A percentile compares a stretch with the other conserved stretches of the same genome.
phyloP scores from a whole-genome alignment of 2,888 invertebrate species.

The Charanyca ferruginea region DNA sequence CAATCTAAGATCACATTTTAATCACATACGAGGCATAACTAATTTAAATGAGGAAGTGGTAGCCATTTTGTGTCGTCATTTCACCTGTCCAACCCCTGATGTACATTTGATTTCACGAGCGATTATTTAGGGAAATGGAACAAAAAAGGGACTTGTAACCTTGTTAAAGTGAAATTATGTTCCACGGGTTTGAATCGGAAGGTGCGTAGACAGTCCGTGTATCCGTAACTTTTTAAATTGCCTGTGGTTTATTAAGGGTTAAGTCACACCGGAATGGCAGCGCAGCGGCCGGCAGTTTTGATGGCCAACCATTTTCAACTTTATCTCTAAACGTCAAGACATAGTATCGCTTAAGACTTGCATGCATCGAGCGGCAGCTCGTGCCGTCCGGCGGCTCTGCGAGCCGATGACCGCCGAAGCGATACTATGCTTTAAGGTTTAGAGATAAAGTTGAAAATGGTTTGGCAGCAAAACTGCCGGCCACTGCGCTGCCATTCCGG shows the following conservation, averaged over 20 bases:
- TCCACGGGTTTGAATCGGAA: conserved; percentile 52
- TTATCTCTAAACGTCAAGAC: too few relatives aligned
- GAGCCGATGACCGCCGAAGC: too few relatives aligned
- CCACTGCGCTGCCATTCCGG: too few relatives aligned
- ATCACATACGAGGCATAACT: conserved; percentile 57
- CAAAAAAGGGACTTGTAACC: conserved; percentile 65
- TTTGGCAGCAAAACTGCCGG: too few relatives aligned
- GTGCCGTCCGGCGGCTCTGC: too few relatives aligned
- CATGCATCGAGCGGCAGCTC: too few relatives aligned
- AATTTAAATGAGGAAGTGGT: conserved; percentile 65
- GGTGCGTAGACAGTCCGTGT: conserved; percentile 28
- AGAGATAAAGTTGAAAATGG: too few relatives aligned
- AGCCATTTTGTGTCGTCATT: conserved; percentile 60
- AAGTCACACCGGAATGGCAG: too few relatives aligned
- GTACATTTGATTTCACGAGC: conserved; percentile 76
- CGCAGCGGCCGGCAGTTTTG: too few relatives aligned
- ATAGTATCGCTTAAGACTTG: too few relatives aligned
- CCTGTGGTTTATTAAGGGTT: conserved; percentile 23
- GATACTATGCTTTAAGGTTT: too few relatives aligned
- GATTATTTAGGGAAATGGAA: conserved; percentile 73
- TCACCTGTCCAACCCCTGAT: conserved; percentile 64
- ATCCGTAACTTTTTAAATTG: conserved; percentile 34
- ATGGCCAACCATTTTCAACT: too few relatives aligned
- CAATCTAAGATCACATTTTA: conserved; percentile 62
- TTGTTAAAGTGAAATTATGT: conserved; percentile 54